phyloP scores from a whole-genome alignment of 2,888 invertebrate genomes.

The Tenthredo amoena region DNA sequence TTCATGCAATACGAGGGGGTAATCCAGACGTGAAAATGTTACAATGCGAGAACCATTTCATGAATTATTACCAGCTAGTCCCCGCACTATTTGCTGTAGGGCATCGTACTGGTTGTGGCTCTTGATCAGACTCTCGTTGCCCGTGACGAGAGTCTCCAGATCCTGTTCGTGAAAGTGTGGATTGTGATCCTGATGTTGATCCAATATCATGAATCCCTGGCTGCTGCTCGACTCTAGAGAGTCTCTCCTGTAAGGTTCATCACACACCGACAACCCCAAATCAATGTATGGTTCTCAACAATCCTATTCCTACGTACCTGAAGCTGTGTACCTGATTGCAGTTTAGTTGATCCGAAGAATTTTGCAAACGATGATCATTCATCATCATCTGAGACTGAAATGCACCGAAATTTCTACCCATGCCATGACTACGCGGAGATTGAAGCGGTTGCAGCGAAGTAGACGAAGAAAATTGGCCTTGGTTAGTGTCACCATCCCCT shows the following conservation, averaged over 20 bases:
- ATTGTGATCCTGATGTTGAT: constrained; percentile 57
- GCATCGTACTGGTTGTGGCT: constrained; percentile 59
- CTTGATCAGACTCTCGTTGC: constrained; percentile 56
- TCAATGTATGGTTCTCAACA: constrained; percentile 35
- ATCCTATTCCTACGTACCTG: constrained; percentile 65
- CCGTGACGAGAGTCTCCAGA: constrained; percentile 50
- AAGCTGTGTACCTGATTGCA: constrained; percentile 68
- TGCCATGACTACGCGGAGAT: constrained; percentile 58
- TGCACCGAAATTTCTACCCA: constrained; percentile 45
- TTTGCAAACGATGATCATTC: constrained; percentile 54
- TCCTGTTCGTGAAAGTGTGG: constrained; percentile 52
- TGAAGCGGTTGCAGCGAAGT: constrained; percentile 51
- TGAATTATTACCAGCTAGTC: constrained; percentile 38
- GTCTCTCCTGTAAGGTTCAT: constrained; percentile 56
- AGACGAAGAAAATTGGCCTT: constrained; percentile 40
- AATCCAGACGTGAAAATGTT: not conserved
- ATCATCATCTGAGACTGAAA: constrained; percentile 53
- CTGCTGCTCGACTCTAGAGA: constrained; percentile 53
- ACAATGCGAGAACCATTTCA: not conserved
- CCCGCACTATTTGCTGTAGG: constrained; percentile 42
- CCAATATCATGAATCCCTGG: constrained; percentile 49
- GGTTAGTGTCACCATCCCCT: not conserved
- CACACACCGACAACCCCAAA: constrained; percentile 31
- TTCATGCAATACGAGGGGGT: not conserved
- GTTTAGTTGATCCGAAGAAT: constrained; percentile 59